phyloP scores from a whole-genome alignment of 2,113 vertebrate species.

The Fregata magnificens region DNA sequence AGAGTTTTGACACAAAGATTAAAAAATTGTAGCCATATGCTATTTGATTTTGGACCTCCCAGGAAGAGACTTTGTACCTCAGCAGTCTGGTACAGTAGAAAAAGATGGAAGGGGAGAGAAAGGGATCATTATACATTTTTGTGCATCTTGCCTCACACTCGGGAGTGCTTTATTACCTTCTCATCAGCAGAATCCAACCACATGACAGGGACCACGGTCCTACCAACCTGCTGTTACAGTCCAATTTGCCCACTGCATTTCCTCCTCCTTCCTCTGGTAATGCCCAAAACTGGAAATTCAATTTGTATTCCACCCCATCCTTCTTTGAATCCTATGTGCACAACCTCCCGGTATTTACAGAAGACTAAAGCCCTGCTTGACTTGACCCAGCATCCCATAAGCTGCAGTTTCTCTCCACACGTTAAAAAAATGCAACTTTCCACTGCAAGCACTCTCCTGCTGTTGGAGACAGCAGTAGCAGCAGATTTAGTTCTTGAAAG shows the following conservation, averaged over 20 bases:
- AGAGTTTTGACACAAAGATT: neutral
- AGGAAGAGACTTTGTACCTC: neutral
- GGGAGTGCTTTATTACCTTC: neutral
- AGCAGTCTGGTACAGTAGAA: neutral
- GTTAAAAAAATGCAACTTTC: neutral
- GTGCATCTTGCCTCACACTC: neutral
- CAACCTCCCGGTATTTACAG: neutral
- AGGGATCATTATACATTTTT: neutral
- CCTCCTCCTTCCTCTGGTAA: neutral
- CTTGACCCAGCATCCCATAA: neutral
- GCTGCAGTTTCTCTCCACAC: neutral
- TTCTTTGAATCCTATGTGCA: neutral
- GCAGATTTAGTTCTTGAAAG: neutral
- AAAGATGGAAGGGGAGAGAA: neutral
- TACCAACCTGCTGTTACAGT: neutral
- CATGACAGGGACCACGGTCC: neutral
- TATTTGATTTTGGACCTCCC: neutral
- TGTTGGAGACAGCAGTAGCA: neutral
- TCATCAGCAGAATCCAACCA: neutral
- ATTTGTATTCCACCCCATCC: neutral
- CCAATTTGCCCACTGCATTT: neutral
- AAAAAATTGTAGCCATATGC: neutral
- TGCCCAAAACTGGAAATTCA: neutral
- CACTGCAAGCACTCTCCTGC: neutral
- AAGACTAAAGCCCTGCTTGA: neutral